These are phyloP conservation scores for Cyrtodaria siliqua DNA, from an alignment of 2,888 invertebrate species.

Conservation along the genomic window DNA sequence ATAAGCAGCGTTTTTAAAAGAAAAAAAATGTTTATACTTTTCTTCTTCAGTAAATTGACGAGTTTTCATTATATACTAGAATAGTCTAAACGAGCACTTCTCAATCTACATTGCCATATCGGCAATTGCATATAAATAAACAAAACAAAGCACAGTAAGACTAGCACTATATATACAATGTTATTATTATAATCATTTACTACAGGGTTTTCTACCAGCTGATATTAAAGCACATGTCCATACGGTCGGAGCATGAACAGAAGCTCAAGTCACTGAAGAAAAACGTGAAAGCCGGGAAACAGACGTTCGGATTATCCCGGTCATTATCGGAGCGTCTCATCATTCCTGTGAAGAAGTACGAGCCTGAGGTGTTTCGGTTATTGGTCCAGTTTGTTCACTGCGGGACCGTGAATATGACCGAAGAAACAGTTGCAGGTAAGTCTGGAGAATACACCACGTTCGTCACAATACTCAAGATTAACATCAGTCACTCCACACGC, in stretches of 20 bases:
- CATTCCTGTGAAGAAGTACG: slow-evolving; percentile 52
- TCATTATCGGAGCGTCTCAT: slow-evolving; percentile 9
- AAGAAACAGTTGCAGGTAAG: slow-evolving; percentile 38
- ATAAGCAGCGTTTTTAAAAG: no score
- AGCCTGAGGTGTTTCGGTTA: slow-evolving; percentile 54
- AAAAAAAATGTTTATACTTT: no score
- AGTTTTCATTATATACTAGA: no score
- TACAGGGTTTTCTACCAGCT: slow-evolving; percentile 32
- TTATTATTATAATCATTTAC: no score
- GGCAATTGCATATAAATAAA: no score
- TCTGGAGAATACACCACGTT: no score
- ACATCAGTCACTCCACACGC: no score
- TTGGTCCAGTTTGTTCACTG: slow-evolving; percentile 56
- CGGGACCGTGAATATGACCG: slow-evolving; percentile 36
- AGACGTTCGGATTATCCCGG: background rate
- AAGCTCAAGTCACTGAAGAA: background rate
- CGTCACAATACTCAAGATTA: background rate
- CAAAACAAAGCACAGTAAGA: no score
- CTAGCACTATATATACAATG: no score
- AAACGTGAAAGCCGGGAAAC: background rate
- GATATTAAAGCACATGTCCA: slow-evolving; percentile 34
- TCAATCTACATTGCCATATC: no score
- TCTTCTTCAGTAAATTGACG: no score
- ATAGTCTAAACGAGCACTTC: no score
- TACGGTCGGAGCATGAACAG: slow-evolving; percentile 1